Conservation (phyloP, 2,888 invertebrate genomes). For the Callosobruchus maculatus region DNA sequence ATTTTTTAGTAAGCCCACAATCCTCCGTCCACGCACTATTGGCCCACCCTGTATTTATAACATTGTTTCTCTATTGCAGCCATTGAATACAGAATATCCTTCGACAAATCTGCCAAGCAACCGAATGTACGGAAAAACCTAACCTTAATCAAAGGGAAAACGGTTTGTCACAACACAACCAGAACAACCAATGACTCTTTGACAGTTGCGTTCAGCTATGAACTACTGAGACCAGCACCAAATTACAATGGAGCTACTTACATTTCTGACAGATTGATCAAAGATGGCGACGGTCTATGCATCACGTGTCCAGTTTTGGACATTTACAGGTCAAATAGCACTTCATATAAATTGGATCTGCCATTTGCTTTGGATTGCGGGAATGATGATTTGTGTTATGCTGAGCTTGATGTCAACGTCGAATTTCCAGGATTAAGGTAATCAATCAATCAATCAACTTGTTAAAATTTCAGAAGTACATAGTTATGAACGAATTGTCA, state of each 20-base stretch:
- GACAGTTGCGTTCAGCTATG: conserved; percentile 12
- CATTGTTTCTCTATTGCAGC: conserved; percentile 12
- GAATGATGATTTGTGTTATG: conserved; percentile 53
- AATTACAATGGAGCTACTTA: conserved; percentile 7
- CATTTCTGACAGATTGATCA: conserved; percentile 4
- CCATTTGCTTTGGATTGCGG: conserved; percentile 53
- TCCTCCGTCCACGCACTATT: too few relatives aligned
- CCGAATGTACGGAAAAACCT: conserved; percentile 3
- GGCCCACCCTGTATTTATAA: too few relatives aligned
- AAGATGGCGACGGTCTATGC: conserved; percentile 10
- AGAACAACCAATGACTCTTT: conserved; percentile 3
- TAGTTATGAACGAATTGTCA: too few relatives aligned
- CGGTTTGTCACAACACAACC: conserved; percentile 6
- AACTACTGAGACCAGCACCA: conserved; percentile 1
- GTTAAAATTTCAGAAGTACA: too few relatives aligned
- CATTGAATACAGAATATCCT: conserved; percentile 9
- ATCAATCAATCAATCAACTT: too few relatives aligned
- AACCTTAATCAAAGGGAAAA: neutral
- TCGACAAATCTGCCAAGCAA: conserved; percentile 4
- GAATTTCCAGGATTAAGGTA: neutral
- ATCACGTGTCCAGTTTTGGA: conserved; percentile 19
- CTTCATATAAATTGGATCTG: conserved; percentile 21
- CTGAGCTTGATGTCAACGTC: conserved; percentile 33
- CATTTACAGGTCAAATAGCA: conserved; percentile 14
- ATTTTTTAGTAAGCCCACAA: too few relatives aligned